A percentile compares a stretch with the other conserved stretches of the same genome.
Conservation (phyloP, 2,888 invertebrate species). For the Cistogaster globosa region DNA sequence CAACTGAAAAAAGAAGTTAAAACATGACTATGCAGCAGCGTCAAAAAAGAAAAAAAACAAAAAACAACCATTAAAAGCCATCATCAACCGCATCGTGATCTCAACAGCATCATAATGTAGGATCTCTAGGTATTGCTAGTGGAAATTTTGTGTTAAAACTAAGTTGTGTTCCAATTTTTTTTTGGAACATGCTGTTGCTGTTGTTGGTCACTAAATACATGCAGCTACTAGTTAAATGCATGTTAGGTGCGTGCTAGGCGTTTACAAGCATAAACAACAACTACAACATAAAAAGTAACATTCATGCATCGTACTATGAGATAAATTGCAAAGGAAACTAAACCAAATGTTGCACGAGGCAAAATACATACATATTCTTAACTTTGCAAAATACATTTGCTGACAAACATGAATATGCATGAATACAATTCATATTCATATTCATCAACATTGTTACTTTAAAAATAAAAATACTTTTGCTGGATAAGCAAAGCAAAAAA, state of each 20-base stretch:
- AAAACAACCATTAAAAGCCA: constrained; percentile 10
- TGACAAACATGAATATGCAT: constrained; percentile 50
- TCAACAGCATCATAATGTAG: constrained; percentile 18
- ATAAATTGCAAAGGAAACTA: constrained; percentile 49
- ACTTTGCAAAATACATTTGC: constrained; percentile 10
- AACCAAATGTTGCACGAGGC: constrained; percentile 69
- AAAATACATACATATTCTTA: constrained; percentile 36
- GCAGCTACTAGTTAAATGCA: constrained; percentile 75
- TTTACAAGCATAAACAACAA: constrained; percentile 71
- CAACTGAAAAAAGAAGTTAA: constrained; percentile 9
- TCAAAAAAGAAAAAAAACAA: too few relatives aligned
- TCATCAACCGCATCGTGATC: constrained; percentile 49
- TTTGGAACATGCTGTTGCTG: constrained; percentile 25
- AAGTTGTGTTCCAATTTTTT: constrained; percentile 65
- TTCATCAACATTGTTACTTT: neutral
- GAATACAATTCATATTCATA: neutral
- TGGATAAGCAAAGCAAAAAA: neutral
- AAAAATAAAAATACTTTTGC: constrained; percentile 17
- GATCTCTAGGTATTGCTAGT: constrained; percentile 43
- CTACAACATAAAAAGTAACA: constrained; percentile 15
- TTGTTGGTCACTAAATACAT: constrained; percentile 71
- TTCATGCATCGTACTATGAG: neutral
- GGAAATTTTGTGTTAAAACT: constrained; percentile 23
- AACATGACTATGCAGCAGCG: constrained; percentile 39
- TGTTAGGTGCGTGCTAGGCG: constrained; percentile 73